Evolutionary conservation across 2,797 vertebrate species (phyloP).

Genomic region (Premnoplex brunnescens): DNA sequence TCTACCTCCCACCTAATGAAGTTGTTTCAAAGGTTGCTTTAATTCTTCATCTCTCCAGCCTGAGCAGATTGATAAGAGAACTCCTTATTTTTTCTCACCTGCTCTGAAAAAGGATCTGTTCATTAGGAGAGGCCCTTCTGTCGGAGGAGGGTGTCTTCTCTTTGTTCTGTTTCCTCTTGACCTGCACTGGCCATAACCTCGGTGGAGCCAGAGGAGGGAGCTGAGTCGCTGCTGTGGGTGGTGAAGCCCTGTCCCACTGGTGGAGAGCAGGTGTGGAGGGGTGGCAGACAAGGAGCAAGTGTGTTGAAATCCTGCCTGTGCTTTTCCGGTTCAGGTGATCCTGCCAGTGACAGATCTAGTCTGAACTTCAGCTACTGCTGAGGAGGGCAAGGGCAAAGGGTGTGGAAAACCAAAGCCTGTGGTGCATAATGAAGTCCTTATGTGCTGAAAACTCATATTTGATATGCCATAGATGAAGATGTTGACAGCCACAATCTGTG

Average conservation of each 20-base stretch:
- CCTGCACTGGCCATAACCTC: slow-evolving; percentile 27
- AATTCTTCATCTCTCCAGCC: slow-evolving; percentile 55
- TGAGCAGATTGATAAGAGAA: slow-evolving; percentile 58
- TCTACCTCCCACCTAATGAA: slow-evolving; percentile 29
- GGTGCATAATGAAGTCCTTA: slow-evolving; percentile 33
- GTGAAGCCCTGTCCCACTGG: neutral
- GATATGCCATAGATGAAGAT: neutral
- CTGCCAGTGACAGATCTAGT: slow-evolving; percentile 69
- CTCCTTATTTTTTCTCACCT: slow-evolving; percentile 69
- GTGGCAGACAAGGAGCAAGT: neutral
- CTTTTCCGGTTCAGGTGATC: slow-evolving; percentile 73
- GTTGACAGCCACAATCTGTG: slow-evolving; percentile 10
- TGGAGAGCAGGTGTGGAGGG: neutral
- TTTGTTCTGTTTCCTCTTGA: slow-evolving; percentile 18
- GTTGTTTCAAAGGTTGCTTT: slow-evolving; percentile 67
- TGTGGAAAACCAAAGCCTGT: slow-evolving; percentile 25
- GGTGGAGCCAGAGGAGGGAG: neutral
- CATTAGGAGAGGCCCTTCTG: slow-evolving; percentile 57
- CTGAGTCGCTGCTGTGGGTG: neutral
- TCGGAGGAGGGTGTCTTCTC: slow-evolving; percentile 4
- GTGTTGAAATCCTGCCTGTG: slow-evolving; percentile 25
- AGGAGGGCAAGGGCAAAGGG: neutral
- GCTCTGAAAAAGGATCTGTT: slow-evolving; percentile 42
- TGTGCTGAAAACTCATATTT: neutral
- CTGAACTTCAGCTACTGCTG: neutral